Conservation (phyloP, 1,140 invertebrate species). For the Rhyacophila brunnea region DNA sequence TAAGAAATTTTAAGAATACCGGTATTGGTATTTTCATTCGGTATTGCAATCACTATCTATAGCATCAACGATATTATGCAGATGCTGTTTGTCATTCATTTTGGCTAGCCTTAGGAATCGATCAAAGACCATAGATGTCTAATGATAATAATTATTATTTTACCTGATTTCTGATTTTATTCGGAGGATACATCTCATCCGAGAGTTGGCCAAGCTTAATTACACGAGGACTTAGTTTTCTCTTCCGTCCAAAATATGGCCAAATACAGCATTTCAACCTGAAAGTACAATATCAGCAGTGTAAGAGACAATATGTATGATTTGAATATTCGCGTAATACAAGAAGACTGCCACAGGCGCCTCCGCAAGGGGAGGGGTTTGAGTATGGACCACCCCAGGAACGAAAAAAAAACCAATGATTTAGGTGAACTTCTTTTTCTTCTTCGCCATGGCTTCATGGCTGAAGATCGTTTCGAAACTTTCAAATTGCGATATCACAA, state of each 20-base stretch:
- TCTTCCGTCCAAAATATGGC: slow-evolving; percentile 40
- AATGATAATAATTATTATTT: slow-evolving; percentile 17
- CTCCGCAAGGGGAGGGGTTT: not conserved
- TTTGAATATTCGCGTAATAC: not conserved
- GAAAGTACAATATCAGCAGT: slow-evolving; percentile 22
- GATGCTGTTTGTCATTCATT: not conserved
- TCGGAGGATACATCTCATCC: slow-evolving; percentile 84
- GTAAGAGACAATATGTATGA: not conserved
- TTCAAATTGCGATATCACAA: too few relatives aligned
- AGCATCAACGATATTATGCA: not conserved
- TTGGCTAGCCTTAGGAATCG: not conserved
- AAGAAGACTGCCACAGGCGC: too few relatives aligned
- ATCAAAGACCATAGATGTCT: not conserved
- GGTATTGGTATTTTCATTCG: too few relatives aligned
- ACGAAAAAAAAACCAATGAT: not conserved
- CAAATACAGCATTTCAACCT: slow-evolving; percentile 43
- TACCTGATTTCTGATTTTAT: slow-evolving; percentile 92
- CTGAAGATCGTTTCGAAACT: too few relatives aligned
- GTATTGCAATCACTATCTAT: not conserved
- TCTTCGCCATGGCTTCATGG: too few relatives aligned
- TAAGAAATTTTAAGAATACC: too few relatives aligned
- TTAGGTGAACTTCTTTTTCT: too few relatives aligned
- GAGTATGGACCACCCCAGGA: not conserved
- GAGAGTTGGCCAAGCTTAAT: slow-evolving; percentile 54
- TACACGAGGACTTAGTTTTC: slow-evolving; percentile 44